A percentile compares a stretch with the other conserved stretches of the same genome.
Conservation (phyloP, 2,888 invertebrate species). For the Leptopterna dolabrata region DNA sequence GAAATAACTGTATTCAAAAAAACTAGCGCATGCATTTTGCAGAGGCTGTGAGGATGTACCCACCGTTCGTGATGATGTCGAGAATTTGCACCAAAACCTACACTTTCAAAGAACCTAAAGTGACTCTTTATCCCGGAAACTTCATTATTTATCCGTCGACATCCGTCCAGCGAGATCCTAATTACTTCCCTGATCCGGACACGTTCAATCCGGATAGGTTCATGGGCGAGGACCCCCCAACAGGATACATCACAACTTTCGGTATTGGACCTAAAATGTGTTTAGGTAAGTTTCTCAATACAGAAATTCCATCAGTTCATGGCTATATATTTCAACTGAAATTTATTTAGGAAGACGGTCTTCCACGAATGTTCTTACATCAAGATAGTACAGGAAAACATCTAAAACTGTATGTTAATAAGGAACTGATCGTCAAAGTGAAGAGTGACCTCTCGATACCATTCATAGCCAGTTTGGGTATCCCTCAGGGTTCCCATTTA, state of each 20-base stretch:
- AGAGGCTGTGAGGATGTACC: slow-evolving; percentile 38
- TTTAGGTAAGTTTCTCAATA: not conserved
- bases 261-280: slow-evolving; percentile 28
- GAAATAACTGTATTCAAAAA: no score
- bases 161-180: slow-evolving; percentile 5
- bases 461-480: no score
- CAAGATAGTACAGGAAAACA: no score
- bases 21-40: not conserved
- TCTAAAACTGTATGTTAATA: no score
- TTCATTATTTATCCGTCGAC: not conserved
- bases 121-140: not conserved
- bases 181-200: slow-evolving; percentile 11
- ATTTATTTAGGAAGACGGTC: no score
- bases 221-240: not conserved
- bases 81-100: not conserved
- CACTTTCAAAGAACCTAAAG: not conserved
- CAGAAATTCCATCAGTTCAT: no score
- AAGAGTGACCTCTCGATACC: no score
- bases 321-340: no score
- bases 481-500: no score
- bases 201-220: not conserved
- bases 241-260: slow-evolving; percentile 3
- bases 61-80: not conserved
- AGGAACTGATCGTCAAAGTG: no score
- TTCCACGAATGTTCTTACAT: no score